Percentiles rank a stretch among this genome's conserved stretches.
Evolutionary conservation across 2,797 vertebrate species (phyloP).

Genomic region (Loris lydekkerianus): DNA sequence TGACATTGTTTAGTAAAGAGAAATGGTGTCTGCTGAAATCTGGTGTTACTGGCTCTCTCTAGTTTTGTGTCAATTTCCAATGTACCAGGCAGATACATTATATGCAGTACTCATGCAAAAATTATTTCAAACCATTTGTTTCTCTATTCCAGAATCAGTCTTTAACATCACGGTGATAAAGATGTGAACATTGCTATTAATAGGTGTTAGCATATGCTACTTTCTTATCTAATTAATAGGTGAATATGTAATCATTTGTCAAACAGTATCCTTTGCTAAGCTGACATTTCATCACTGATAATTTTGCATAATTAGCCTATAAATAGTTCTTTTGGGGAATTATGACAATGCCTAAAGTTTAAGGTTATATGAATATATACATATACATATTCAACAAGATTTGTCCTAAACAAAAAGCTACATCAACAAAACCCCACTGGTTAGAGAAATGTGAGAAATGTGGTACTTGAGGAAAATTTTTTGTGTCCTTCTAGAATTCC

Average conservation of each 20-base stretch:
- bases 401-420: constrained; percentile 17
- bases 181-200: constrained; percentile 7
- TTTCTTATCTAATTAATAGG: constrained; percentile 46
- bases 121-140: constrained; percentile 32
- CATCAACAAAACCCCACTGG: not conserved
- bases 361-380: not conserved
- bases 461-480: not conserved
- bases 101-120: not conserved
- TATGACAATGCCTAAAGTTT: not conserved
- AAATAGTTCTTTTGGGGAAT: constrained; percentile 41
- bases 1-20: not conserved
- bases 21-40: not conserved
- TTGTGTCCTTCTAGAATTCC: not conserved
- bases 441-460: not conserved
- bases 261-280: constrained; percentile 27
- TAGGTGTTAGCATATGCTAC: not conserved
- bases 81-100: not conserved
- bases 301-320: constrained; percentile 64
- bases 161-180: not conserved
- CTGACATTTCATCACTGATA: constrained; percentile 37
- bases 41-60: not conserved
- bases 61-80: not conserved
- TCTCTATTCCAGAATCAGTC: constrained; percentile 30
- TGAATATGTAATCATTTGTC: constrained; percentile 45
- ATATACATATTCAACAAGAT: constrained; percentile 10